Evolutionary conservation across 1,140 invertebrate species (phyloP), one percentile per base, ranked within the genome.

Genomic region (Probaryconus sp.): DNA sequence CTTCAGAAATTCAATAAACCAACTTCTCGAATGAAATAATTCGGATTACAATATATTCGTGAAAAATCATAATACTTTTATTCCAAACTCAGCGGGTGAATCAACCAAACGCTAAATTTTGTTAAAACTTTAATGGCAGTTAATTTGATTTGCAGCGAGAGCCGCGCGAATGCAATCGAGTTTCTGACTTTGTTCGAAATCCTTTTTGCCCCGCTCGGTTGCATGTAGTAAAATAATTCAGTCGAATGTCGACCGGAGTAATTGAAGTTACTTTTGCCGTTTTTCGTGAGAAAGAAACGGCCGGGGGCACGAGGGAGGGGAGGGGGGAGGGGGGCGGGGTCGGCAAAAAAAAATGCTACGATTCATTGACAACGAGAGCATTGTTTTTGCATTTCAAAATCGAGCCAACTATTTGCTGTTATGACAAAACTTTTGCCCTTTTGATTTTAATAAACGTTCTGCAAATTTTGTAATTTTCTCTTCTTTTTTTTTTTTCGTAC

Each of bases 201-300:
- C 63, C 63, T 58, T 67, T 67, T 56, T 68, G 53, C 63, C 45
- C 21, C 50, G 64, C 51, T 51, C 64, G 45, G 51, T 68, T 58
- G 64, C 53, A 37, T 68, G 64, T 58, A 50, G 53, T 68, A 68
- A 68, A 68, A 68, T 68, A 50, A 68, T 68, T 68, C 64, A 68
- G 51, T 50, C 64, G 51, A 68, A 68, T 58, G 64, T 58, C 64
- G 37, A 68, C 64, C 37, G 26, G 17, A 26, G 35, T 68, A 68
- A 68, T 68, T 58, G 43, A 43, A 58, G 53, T 58, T 68, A 68
- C 64, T 60, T 68, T 40, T 51, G 64, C 28, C 37, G 45, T 69
- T 45, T 69, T 53, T 37, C 47, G 4, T 28, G n/a, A 51, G 50
- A 28, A 58, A 58, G 53, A 38, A 58, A 58, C 42, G 35, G 33